Evolutionary conservation across 2,888 invertebrate species (phyloP).

Genomic region (Pandemis heparana): DNA sequence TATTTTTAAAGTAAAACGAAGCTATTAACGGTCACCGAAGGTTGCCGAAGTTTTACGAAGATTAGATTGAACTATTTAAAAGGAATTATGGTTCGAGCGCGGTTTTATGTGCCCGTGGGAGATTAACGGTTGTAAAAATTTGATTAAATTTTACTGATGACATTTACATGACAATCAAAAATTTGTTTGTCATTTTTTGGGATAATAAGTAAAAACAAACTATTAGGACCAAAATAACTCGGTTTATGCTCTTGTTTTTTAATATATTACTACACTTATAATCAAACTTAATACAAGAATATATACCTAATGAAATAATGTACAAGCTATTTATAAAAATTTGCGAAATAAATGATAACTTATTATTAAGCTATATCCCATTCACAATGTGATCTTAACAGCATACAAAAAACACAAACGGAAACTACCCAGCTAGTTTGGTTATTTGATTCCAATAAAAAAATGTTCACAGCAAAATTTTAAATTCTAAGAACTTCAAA

Average conservation of each 20-base stretch:
- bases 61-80: constrained; percentile 32
- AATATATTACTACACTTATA: no score
- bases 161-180: background rate
- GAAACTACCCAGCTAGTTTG: background rate
- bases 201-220: no score
- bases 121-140: constrained; percentile 2
- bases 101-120: background rate
- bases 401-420: background rate
- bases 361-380: no score
- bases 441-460: constrained; percentile 19
- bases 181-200: no score
- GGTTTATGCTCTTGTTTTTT: no score
- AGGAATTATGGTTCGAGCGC: constrained; percentile 15
- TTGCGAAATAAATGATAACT: no score
- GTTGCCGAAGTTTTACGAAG: constrained; percentile 22
- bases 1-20: no score
- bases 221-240: no score
- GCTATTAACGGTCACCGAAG: constrained; percentile 14
- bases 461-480: constrained; percentile 19
- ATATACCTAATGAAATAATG: no score
- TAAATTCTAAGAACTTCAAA: constrained; percentile 27
- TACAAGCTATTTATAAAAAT: no score
- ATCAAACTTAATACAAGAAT: no score
- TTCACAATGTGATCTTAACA: no score
- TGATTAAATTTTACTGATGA: background rate